These are phyloP conservation scores for Catharus ustulatus DNA, from an alignment of 2,797 vertebrate species.

Conservation along the genomic window DNA sequence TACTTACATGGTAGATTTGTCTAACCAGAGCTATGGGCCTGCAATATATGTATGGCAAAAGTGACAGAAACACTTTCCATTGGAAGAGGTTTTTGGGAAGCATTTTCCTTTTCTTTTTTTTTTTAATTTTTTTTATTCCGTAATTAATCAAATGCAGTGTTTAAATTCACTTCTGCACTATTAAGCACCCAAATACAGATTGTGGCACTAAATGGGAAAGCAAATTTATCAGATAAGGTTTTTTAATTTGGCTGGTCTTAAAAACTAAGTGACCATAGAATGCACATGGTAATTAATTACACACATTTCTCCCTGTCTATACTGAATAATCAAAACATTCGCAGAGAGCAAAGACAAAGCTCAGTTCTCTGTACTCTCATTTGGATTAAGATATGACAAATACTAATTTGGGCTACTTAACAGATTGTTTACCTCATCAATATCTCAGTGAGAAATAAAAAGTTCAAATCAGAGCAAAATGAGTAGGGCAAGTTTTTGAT, in stretches of 20 bases:
- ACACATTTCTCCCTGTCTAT: not conserved
- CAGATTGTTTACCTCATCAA: not conserved
- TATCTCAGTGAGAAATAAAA: not conserved
- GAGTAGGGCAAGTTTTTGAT: not conserved
- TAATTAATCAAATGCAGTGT: not conserved
- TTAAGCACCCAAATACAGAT: not conserved
- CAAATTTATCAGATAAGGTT: not conserved
- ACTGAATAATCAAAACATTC: not conserved
- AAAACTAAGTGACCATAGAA: not conserved
- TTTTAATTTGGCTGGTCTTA: not conserved
- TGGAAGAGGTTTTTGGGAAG: not conserved
- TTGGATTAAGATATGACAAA: not conserved
- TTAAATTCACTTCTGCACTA: not conserved
- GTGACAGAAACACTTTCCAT: not conserved
- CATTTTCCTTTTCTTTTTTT: not conserved
- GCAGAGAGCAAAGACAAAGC: not conserved
- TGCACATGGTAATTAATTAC: not conserved
- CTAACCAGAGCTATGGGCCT: not conserved
- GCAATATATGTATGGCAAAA: not conserved
- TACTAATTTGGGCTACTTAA: not conserved
- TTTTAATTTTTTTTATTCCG: not conserved
- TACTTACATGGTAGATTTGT: not conserved
- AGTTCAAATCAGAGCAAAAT: not conserved
- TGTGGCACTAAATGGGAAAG: not conserved
- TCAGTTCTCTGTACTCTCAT: not conserved